Conservation (phyloP, 1,140 invertebrate species). For the Scylla paramamosain region DNA sequence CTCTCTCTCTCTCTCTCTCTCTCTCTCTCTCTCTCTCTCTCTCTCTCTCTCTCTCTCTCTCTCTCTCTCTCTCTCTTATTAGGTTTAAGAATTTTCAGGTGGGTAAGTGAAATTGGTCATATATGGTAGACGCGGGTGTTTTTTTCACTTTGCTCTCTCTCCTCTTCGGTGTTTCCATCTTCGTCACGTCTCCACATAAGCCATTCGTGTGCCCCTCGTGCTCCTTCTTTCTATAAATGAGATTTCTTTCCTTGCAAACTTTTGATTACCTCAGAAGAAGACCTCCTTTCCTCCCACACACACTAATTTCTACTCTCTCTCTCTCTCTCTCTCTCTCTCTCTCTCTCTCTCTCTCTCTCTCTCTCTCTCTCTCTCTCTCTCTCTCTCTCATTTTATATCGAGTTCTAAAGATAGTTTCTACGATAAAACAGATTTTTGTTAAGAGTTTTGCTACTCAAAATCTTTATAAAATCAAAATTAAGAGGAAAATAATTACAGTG, state of each 20-base stretch:
- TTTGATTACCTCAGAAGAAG: slow-evolving; percentile 14
- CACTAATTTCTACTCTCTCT: background rate
- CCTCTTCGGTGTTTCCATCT: background rate
- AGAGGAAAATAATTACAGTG: too few species aligned
- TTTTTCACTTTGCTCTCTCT: background rate
- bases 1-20: too few species aligned
- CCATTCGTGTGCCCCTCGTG: background rate
- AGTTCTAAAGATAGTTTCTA: too few species aligned
- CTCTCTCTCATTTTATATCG: background rate
- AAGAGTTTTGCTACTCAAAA: too few species aligned
- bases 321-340: slow-evolving; percentile 24
- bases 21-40: too few species aligned
- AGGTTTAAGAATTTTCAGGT: too few species aligned
- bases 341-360: background rate
- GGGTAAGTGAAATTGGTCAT: too few species aligned
- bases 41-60: too few species aligned
- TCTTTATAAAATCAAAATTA: too few species aligned
- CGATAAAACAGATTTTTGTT: too few species aligned
- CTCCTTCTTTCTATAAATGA: slow-evolving; percentile 25
- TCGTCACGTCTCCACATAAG: background rate
- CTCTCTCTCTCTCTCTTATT: too few species aligned
- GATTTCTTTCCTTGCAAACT: background rate
- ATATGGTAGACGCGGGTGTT: background rate
- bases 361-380: too few species aligned
- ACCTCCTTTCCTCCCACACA: background rate